A percentile compares a stretch with the other conserved stretches of the same genome.
These are phyloP conservation scores for Papilio dardanus DNA, from an alignment of 1,140 invertebrate genomes.

Conservation along the genomic window DNA sequence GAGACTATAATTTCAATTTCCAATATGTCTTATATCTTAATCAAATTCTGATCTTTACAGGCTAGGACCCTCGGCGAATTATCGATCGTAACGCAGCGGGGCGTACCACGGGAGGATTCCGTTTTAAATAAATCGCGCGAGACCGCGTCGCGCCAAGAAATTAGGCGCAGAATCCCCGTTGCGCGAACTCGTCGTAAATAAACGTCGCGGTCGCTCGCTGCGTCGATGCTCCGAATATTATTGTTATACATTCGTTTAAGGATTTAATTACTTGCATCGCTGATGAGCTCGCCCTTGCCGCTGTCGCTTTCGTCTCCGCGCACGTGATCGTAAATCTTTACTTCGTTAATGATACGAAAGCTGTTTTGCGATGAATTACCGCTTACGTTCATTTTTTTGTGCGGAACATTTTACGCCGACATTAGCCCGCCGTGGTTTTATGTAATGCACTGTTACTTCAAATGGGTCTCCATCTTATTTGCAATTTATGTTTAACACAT, in stretches of 20 bases:
- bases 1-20: background rate
- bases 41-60: constrained; percentile 59
- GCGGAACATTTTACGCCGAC: constrained; percentile 61
- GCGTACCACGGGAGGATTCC: constrained; percentile 70
- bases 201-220: constrained; percentile 62
- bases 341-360: constrained; percentile 68
- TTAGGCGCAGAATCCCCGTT: constrained; percentile 75
- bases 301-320: constrained; percentile 47
- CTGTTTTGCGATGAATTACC: constrained; percentile 69
- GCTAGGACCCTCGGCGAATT: constrained; percentile 66
- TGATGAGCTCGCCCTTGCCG: constrained; percentile 51
- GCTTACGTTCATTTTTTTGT: constrained; percentile 62
- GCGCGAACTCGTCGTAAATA: constrained; percentile 79
- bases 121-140: constrained; percentile 78
- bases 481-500: constrained; percentile 59
- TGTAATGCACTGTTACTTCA: constrained; percentile 63
- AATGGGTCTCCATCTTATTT: constrained; percentile 66
- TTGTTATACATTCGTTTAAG: constrained; percentile 78
- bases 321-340: constrained; percentile 74
- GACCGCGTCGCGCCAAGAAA: constrained; percentile 76
- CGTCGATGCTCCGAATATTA: constrained; percentile 61
- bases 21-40: constrained; percentile 71
- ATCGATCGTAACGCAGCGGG: constrained; percentile 74
- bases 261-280: constrained; percentile 76
- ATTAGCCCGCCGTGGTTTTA: constrained; percentile 60